phyloP scores from a whole-genome alignment of 37 sponge, comb jelly and placozoan genomes.

The Spongia lamella region DNA sequence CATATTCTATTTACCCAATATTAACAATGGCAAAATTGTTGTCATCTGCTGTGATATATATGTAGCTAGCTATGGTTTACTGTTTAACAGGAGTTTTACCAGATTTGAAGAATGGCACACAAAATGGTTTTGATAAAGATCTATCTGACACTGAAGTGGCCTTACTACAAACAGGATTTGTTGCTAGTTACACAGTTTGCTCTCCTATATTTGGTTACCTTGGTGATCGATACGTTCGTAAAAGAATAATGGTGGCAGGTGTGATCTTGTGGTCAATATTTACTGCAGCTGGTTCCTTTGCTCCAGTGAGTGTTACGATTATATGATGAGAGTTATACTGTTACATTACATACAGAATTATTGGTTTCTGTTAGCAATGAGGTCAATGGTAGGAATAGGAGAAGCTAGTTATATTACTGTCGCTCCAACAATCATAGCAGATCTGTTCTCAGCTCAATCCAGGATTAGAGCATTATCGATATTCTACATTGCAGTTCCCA shows the following conservation, averaged over 20 bases:
- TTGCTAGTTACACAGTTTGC: slow-evolving; percentile 86
- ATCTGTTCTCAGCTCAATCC: slow-evolving; percentile 79
- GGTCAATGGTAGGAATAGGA: slow-evolving; percentile 92
- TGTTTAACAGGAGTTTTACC: too few species aligned
- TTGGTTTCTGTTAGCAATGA: slow-evolving; percentile 73
- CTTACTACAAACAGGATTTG: slow-evolving; percentile 89
- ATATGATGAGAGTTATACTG: too few species aligned
- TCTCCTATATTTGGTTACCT: slow-evolving; percentile 93
- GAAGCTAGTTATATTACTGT: slow-evolving; percentile 98
- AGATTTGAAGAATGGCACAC: too few species aligned
- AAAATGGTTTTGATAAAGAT: too few species aligned
- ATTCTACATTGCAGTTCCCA: slow-evolving; percentile 93
- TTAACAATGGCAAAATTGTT: too few species aligned
- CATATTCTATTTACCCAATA: too few species aligned
- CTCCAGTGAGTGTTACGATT: slow-evolving; percentile 75
- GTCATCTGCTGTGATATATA: too few species aligned
- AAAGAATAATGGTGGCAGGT: slow-evolving; percentile 82
- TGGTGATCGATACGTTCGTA: slow-evolving; percentile 89
- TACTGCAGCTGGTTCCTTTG: slow-evolving; percentile 85
- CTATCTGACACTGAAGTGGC: slow-evolving; percentile 61
- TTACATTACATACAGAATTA: slow-evolving; percentile 50
- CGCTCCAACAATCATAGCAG: slow-evolving; percentile 97
- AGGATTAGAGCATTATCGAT: slow-evolving; percentile 86
- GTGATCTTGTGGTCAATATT: slow-evolving; percentile 86
- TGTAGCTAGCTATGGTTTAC: too few species aligned